phyloP scores from a whole-genome alignment of 2,113 vertebrate species.

The Corythoichthys intestinalis region DNA sequence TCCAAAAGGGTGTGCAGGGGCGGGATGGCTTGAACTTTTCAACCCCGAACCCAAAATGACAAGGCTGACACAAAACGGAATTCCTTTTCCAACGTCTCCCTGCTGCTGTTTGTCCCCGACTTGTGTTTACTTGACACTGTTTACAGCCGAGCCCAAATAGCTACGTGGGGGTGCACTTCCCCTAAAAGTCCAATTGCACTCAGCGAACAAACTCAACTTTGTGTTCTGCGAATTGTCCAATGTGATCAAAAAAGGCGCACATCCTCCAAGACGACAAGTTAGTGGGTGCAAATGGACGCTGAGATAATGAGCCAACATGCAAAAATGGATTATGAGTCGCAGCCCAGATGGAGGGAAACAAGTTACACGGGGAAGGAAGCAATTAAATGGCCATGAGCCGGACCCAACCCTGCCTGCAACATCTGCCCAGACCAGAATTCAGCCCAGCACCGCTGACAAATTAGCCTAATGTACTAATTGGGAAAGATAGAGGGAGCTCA shows the following conservation, averaged over 20 bases:
- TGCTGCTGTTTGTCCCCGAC: slow-evolving; percentile 55
- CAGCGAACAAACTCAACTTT: neutral
- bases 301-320: slow-evolving; percentile 70
- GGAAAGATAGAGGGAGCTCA: slow-evolving; percentile 58
- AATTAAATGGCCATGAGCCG: slow-evolving; percentile 73
- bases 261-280: slow-evolving; percentile 37
- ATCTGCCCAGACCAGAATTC: slow-evolving; percentile 70
- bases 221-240: slow-evolving; percentile 57
- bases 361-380: slow-evolving; percentile 72
- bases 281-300: slow-evolving; percentile 64
- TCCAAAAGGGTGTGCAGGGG: neutral
- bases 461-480: slow-evolving; percentile 70
- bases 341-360: slow-evolving; percentile 71
- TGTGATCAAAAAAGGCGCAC: slow-evolving; percentile 45
- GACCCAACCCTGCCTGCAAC: slow-evolving; percentile 67
- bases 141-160: slow-evolving; percentile 51
- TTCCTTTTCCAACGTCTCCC: slow-evolving; percentile 53
- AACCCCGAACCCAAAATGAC: slow-evolving; percentile 55
- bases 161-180: slow-evolving; percentile 23
- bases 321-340: slow-evolving; percentile 70
- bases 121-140: slow-evolving; percentile 66
- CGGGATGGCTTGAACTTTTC: slow-evolving; percentile 61
- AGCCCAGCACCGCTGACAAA: slow-evolving; percentile 65
- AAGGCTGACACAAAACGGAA: slow-evolving; percentile 65
- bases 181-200: slow-evolving; percentile 11